Conservation (phyloP, 2,797 vertebrate species). For the Falco novaeseelandiae region DNA sequence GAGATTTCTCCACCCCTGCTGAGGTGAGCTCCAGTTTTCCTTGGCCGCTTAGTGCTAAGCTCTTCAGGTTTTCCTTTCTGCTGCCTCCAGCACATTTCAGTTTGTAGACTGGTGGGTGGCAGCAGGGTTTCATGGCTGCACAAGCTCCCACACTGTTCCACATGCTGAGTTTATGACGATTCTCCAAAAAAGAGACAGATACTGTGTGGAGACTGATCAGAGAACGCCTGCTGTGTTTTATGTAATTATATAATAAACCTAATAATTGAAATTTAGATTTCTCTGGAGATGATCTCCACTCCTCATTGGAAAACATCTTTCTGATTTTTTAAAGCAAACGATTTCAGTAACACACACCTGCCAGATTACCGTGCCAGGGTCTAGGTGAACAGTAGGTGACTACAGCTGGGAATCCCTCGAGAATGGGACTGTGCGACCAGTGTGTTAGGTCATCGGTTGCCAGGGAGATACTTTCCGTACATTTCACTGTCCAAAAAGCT, state of each 20-base stretch:
- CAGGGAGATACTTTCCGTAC: neutral
- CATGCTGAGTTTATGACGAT: fast-evolving
- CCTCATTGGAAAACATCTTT: neutral
- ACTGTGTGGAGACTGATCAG: neutral
- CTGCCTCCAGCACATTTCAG: neutral
- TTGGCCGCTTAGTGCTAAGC: fast-evolving
- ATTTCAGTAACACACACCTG: neutral
- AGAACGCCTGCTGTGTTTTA: neutral
- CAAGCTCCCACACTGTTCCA: neutral
- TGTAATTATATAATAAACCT: neutral
- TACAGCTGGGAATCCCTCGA: neutral
- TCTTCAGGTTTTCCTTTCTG: neutral
- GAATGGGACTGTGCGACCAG: neutral
- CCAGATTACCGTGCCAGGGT: fast-evolving
- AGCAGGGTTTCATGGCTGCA: neutral
- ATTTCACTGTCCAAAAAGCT: neutral
- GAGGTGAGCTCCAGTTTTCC: neutral
- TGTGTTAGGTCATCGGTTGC: neutral
- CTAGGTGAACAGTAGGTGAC: neutral
- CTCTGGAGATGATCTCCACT: neutral
- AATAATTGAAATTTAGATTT: neutral
- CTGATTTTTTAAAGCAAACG: neutral
- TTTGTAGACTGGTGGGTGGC: neutral
- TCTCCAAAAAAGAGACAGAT: neutral
- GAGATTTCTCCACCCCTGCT: neutral